Base-by-base conservation (phyloP, 2,113 vertebrate species). In the Ctenodactylus gundi region DNA sequence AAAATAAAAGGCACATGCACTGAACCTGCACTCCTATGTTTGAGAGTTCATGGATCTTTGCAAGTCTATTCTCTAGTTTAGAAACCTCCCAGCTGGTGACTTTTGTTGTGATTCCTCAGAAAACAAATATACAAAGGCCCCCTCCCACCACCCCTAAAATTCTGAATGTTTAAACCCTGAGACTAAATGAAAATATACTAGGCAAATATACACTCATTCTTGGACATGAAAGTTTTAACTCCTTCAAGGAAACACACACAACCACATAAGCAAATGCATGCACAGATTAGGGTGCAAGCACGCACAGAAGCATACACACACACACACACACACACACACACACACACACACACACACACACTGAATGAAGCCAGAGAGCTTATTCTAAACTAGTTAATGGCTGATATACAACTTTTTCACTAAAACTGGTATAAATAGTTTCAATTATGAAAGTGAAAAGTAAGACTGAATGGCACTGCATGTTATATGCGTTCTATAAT, bases 131-230 rank as follows among this genome's bases (percentile, higher is more conserved):
- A 1, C 18, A 4, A 46, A 58, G n/a, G 10, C 62, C 4, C 4
- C 12, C 87, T 65, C 2, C 46, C 73, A 10, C 12, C 8, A 39
- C 49, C 75, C 10, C 1, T 6, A 70, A 82, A 67, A 60, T 85
- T 80, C 39, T 65, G 12, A 60, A 67, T n/a, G 10, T 39, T 84
- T 93, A 76, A 87, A 58, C 87, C 31, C 53, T 87, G 51, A 84
- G 36, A 93, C 67, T 14, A 64, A 85, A 77, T 72, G 49, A 76
- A 44, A 93, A 70, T 80, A 9, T 55, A 46, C 12, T 64, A 72
- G 60, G 31, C 17, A 96, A 44, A 65, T 84, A 85, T 78, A 78
- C 68, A 80, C 36, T 84, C 78, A 95, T 53, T 81, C 44, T 70
- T 73, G 31, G 13, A 49, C 46, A 21, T 75, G 57, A 49, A 67